Percentiles rank a stretch among this genome's conserved stretches.
Conservation (phyloP, 2,797 vertebrate species). For the Sebastes taczanowskii region DNA sequence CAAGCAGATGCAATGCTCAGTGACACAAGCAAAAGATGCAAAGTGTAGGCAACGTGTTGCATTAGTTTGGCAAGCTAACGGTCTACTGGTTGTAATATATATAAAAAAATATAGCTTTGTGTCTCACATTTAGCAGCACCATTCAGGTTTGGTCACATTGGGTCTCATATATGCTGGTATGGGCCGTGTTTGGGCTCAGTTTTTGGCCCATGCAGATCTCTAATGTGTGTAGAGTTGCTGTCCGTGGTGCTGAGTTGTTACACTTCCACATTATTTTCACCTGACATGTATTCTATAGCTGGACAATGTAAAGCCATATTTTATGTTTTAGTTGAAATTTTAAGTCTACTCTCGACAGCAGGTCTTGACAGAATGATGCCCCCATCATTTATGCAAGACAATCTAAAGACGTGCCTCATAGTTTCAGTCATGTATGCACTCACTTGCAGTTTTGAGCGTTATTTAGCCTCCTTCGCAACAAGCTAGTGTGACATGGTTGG, state of each 20-base stretch:
- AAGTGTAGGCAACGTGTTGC: not conserved
- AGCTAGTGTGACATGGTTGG: no score
- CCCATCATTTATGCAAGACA: no score
- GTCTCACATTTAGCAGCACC: not conserved
- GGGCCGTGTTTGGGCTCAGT: not conserved
- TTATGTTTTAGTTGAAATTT: not conserved
- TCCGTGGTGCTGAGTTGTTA: conserved; percentile 9
- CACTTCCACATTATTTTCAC: not conserved
- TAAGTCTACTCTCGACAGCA: not conserved
- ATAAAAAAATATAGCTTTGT: not conserved
- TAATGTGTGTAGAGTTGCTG: not conserved
- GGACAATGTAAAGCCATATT: not conserved
- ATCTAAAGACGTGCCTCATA: no score
- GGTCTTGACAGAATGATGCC: not conserved
- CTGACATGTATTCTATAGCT: not conserved
- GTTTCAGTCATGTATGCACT: no score
- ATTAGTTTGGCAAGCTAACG: not conserved
- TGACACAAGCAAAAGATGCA: not conserved
- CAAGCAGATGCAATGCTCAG: not conserved
- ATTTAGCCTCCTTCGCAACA: no score
- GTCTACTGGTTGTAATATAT: not conserved
- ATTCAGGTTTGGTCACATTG: not conserved
- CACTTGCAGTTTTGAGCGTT: no score
- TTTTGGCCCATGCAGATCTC: not conserved
- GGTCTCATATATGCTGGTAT: not conserved